Conservation (phyloP, 2,113 vertebrate genomes). For the Coracopsis vasa region DNA sequence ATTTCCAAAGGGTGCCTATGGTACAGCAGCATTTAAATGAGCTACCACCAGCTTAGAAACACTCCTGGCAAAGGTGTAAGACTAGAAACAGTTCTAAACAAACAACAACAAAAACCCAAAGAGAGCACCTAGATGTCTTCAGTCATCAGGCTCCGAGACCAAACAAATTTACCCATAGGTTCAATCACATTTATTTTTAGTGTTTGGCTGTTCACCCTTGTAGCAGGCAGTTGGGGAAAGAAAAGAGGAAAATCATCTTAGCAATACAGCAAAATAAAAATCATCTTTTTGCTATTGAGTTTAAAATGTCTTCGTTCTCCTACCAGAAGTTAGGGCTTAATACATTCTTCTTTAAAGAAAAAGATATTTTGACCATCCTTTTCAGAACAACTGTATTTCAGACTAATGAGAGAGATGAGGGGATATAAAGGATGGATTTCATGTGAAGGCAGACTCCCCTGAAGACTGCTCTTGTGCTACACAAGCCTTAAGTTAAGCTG, state of each 20-base stretch:
- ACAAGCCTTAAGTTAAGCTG: neutral
- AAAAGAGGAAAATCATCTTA: neutral
- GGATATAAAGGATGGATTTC: neutral
- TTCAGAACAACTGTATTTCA: neutral
- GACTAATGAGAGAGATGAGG: neutral
- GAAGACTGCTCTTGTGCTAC: neutral
- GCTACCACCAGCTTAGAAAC: neutral
- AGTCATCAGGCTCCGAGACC: neutral
- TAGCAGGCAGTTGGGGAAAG: neutral
- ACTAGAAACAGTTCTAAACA: neutral
- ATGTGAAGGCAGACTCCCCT: too few species aligned
- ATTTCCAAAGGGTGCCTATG: neutral
- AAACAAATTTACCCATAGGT: neutral
- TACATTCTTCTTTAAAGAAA: neutral
- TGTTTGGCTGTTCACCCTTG: neutral
- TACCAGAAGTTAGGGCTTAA: neutral
- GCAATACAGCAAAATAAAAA: neutral
- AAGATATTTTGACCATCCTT: neutral
- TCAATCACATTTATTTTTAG: neutral
- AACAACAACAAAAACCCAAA: neutral
- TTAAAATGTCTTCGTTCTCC: neutral
- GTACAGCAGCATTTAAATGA: neutral
- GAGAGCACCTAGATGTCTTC: neutral
- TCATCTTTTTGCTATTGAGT: neutral
- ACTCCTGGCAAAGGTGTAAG: neutral